Evolutionary conservation across 2,797 vertebrate species (phyloP).

Genomic region (Buphagus erythrorhynchus): DNA sequence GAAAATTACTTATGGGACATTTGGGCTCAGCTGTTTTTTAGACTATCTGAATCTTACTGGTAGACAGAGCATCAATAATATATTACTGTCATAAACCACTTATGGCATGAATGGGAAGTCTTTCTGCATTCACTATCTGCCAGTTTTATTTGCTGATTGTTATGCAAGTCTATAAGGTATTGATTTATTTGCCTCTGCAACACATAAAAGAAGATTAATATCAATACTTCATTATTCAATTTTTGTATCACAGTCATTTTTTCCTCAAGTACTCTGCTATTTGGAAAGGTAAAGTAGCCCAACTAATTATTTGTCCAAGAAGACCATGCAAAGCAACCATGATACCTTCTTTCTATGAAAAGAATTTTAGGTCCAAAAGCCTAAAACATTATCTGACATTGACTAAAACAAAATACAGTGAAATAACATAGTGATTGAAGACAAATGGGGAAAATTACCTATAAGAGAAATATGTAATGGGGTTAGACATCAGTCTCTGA

Average conservation of each 20-base stretch:
- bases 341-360: background rate
- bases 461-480: background rate
- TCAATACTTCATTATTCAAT: background rate
- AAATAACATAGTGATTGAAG: background rate
- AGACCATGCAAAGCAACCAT: background rate
- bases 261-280: background rate
- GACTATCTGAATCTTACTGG: background rate
- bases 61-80: background rate
- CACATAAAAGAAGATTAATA: background rate
- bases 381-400: background rate
- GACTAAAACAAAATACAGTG: background rate
- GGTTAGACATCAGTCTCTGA: rapidly evolving
- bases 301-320: background rate
- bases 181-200: background rate
- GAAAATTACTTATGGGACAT: background rate
- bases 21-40: background rate
- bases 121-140: background rate
- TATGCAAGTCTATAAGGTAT: background rate
- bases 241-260: background rate
- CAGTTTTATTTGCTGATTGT: background rate
- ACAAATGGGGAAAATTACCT: background rate
- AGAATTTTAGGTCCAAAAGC: background rate
- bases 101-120: background rate
- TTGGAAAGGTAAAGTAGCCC: background rate
- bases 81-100: constrained; percentile 1